Evolutionary conservation across 2,797 vertebrate species (phyloP).

Genomic region (Sebastes reedi): DNA sequence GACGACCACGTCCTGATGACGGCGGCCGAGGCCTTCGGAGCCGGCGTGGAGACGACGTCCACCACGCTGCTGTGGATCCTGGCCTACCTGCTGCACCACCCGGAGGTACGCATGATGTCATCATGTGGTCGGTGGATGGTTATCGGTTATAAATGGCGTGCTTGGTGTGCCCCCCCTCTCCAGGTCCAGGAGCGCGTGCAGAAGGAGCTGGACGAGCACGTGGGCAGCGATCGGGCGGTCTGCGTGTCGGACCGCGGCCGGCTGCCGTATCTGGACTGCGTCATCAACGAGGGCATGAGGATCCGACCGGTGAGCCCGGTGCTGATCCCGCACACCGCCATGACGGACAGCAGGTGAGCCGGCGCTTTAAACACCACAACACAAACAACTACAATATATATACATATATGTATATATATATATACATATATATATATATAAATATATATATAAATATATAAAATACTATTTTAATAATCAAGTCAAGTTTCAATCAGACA

Average conservation of each 20-base stretch:
- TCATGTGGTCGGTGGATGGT: no score
- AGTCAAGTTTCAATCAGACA: no score
- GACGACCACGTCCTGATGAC: constrained; percentile 87
- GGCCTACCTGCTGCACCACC: constrained; percentile 83
- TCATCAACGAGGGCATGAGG: constrained; percentile 84
- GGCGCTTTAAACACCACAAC: no score
- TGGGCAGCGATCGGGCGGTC: constrained; percentile 70
- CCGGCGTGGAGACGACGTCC: constrained; percentile 85
- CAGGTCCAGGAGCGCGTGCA: constrained; percentile 82
- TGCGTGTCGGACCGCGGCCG: constrained; percentile 67
- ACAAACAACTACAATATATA: no score
- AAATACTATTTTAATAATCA: no score
- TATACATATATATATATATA: no score
- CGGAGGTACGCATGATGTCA: constrained; percentile 43
- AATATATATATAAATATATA: no score
- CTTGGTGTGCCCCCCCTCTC: background rate
- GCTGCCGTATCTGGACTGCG: constrained; percentile 80
- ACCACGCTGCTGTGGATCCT: constrained; percentile 83
- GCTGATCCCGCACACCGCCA: constrained; percentile 82
- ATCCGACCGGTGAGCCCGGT: constrained; percentile 84
- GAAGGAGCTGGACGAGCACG: constrained; percentile 78
- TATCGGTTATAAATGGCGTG: no score
- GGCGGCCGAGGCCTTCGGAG: constrained; percentile 82
- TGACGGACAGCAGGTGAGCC: constrained; percentile 80
- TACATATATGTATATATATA: no score